phyloP scores from a whole-genome alignment of 1,140 invertebrate genomes.

The Solen grandis region DNA sequence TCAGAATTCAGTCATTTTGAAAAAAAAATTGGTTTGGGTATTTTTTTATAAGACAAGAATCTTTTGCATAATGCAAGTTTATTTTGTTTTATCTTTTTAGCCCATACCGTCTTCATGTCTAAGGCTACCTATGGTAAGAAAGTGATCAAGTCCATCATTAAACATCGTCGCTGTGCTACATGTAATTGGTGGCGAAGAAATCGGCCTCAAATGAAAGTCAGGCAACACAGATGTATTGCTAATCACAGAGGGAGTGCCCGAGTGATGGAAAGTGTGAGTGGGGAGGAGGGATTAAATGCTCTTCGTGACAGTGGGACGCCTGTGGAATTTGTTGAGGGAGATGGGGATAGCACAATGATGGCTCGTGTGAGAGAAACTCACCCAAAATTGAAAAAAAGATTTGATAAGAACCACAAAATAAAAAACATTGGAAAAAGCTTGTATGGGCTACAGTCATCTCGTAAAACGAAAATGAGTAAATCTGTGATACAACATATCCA shows the following conservation, averaged over 20 bases:
- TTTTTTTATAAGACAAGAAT: too few species aligned
- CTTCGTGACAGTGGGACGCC: conserved; percentile 19
- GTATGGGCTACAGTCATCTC: background rate
- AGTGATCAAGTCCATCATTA: conserved; percentile 46
- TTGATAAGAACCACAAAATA: conserved; percentile 46
- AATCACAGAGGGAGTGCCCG: conserved; percentile 38
- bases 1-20: too few species aligned
- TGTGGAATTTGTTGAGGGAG: conserved; percentile 48
- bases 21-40: too few species aligned
- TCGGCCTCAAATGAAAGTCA: background rate
- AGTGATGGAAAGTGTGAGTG: conserved; percentile 52
- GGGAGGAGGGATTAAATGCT: conserved; percentile 22
- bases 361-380: conserved; percentile 15
- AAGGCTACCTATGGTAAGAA: conserved; percentile 49
- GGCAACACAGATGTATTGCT: conserved; percentile 17
- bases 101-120: conserved; percentile 46
- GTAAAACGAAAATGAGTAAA: conserved; percentile 44
- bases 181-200: conserved; percentile 47
- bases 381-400: conserved; percentile 41
- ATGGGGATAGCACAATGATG: conserved; percentile 49
- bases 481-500: conserved; percentile 31
- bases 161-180: conserved; percentile 39
- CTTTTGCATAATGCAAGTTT: too few species aligned
- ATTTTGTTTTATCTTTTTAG: too few species aligned
- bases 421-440: conserved; percentile 49